phyloP scores from a whole-genome alignment of 2,888 invertebrate genomes.

The Oscheius sp. region DNA sequence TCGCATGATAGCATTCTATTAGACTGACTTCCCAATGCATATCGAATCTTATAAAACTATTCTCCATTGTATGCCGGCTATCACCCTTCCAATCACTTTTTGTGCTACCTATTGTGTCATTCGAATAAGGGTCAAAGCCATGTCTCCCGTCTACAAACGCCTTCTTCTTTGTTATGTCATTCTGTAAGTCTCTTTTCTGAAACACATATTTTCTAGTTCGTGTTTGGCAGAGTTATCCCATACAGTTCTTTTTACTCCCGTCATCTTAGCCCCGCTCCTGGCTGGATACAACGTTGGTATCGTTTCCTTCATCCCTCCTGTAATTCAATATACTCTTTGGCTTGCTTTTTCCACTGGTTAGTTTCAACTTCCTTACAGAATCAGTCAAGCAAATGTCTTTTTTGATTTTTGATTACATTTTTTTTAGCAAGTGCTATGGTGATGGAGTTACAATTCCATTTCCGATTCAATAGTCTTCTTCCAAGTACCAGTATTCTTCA shows the following conservation, averaged over 20 bases:
- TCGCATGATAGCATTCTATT: too few species aligned
- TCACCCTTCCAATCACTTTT: background rate
- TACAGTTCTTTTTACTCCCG: slow-evolving; percentile 11
- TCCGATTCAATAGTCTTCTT: slow-evolving; percentile 12
- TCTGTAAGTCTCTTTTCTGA: background rate
- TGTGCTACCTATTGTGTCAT: slow-evolving; percentile 1
- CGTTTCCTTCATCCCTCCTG: background rate
- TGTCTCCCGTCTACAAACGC: slow-evolving; percentile 5
- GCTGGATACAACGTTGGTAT: slow-evolving; percentile 5
- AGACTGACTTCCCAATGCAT: too few species aligned
- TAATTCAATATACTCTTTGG: slow-evolving; percentile 5
- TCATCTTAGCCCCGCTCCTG: slow-evolving; percentile 12
- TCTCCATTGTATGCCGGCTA: background rate
- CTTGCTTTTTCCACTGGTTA: slow-evolving; percentile 9
- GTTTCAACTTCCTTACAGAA: background rate
- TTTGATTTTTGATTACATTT: background rate
- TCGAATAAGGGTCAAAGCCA: background rate
- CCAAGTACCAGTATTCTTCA: background rate
- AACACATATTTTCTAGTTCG: background rate
- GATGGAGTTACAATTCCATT: slow-evolving; percentile 19
- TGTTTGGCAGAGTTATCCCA: background rate
- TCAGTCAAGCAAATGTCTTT: too few species aligned
- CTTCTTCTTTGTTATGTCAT: slow-evolving; percentile 13
- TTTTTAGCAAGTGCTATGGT: slow-evolving; percentile 8
- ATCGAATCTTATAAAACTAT: slow-evolving; percentile 2